Evolutionary conservation across 2,113 vertebrate genomes (phyloP), one percentile per base, ranked within the genome.

Genomic region (Vulpes vulpes): DNA sequence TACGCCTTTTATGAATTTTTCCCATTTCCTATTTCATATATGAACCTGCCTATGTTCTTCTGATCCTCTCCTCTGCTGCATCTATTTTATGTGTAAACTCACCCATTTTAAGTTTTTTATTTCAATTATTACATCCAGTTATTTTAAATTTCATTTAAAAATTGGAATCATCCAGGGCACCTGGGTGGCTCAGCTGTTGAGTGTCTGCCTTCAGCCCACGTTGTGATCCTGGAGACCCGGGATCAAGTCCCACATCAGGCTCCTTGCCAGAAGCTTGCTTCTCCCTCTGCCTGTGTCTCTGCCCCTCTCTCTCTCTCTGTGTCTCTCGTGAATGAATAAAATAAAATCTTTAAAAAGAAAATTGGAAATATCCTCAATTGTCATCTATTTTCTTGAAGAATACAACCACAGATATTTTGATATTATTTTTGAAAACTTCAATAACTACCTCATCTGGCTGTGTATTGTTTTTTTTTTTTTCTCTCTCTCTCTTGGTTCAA

Each of bases 401-500:
- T 79, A 78, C 79, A 76, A 25, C 17, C 1, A 23, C 4, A 27
- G 35, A 10, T 85, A 53, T 76, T 53, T 60, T 67, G 59, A 67
- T 69, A 23, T 69, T 55, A 71, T 71, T 93, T 60, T 22, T 85
- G 53, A 62, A 83, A 79, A 60, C 4, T 57, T 38, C 15, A 23
- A 10, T 38, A 79, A 60, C 35, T 78, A 55, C 14, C 15, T 90
- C 38, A 17, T 43, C 32, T 53, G 12, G 27, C 4, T 59, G 1
- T 59, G 19, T 59, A 9, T 49, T 74, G 32, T 86, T 87, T 71
- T 79, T 30, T 17, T n/a, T 59, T 74, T 62, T 11, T 82, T 78
- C 92, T 86, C 59, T 11, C 92, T 78, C 92, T 86, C 59, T 93
- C 69, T 64, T 84, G 25, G 11, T 85, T 86, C 43, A 93, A 23